Evolutionary conservation across 2,888 invertebrate genomes (phyloP), one percentile per base, ranked within the genome.

Genomic region (Hedychridium roseum): DNA sequence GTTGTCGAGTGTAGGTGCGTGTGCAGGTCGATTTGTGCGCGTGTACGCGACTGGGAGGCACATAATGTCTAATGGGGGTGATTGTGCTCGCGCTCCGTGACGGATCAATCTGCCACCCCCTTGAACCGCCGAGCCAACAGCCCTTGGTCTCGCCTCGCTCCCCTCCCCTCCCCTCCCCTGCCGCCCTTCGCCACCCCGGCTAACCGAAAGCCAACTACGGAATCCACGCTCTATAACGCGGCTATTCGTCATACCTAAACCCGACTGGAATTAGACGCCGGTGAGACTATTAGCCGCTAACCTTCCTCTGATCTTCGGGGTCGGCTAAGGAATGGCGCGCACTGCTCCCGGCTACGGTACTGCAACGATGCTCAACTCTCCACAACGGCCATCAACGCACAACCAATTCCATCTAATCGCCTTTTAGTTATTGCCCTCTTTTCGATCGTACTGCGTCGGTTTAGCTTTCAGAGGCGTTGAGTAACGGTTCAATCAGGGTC

Each of bases 21-120:
- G 32, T 42, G 30, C 17, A 35, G 36, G 17, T 23, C 11, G 43
- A 45, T 32, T 12, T 42, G 36, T 44, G 31, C 16, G 35, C 57
- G 62, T 55, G 52, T 52, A 43, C 55, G 61, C 52, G 64, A 56
- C 68, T 55, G 68, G 70, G 67, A 73, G 70, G 74, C 72, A 71
- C 73, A 74, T 76, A 77, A 76, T 77, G 77, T 73, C 73, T 77
- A 78, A 76, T 76, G 76, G 77, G 76, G 78, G 75, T 74, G 75
- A 76, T 76, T 77, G 77, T 76, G 76, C 73, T 75, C 77, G 70
- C 68, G 65, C 68, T 70, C 75, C 76, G 74, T 78, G 74, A 77
- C 77, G 76, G 76, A 78, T 78, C 78, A 78, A 77, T 78, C 78
- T 76, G 75, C 75, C 74, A 71, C 72, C 73, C 73, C 70, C 70